Evolutionary conservation across 2,888 invertebrate species (phyloP), one percentile per base, ranked within the genome.

Genomic region (Carterocephalus palaemon): DNA sequence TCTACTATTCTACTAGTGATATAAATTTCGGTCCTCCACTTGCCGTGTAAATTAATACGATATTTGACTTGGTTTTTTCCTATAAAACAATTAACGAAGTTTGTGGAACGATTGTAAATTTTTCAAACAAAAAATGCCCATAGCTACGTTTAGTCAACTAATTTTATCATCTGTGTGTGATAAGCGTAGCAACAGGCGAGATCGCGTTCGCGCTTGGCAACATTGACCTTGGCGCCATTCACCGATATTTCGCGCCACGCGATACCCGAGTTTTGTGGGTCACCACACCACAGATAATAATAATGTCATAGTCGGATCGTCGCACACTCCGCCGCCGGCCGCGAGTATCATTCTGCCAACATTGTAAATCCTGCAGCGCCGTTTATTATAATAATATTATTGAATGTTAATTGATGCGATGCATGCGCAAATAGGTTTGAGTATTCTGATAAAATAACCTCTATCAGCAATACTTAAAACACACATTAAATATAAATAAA

Each of bases 211-310:
- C 5, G 15, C 4, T 28, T 26, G 4, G 13, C 8, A 32, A 46
- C 55, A 57, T 47, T 58, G 60, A 52, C 58, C 57, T 59, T 61
- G 63, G 48, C 59, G 59, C 66, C 64, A 61, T 62, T 54, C 60
- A 62, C 49, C 54, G 52, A 48, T 48, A 53, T 59, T 42, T 63
- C 62, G 59, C 61, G 58, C 55, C 49, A 19, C 13, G 48, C 52
- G 59, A 58, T 62, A 58, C 64, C 56, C 17, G 41, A 19, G 40
- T 40, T 50, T 42, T 48, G 39, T 52, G 46, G 56, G 56, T 52
- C 54, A 34, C 12, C 10, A 28, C 32, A 28, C 12, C 34, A 43
- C 52, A 52, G 53, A 55, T 55, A 51, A 47, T 45, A 36, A 19
- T 26, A 26, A 12, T 24, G 32, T 40, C 31, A 26, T 26, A 32